Base-by-base conservation (phyloP, 2,888 invertebrate species). In the Napeogenes sylphis region DNA sequence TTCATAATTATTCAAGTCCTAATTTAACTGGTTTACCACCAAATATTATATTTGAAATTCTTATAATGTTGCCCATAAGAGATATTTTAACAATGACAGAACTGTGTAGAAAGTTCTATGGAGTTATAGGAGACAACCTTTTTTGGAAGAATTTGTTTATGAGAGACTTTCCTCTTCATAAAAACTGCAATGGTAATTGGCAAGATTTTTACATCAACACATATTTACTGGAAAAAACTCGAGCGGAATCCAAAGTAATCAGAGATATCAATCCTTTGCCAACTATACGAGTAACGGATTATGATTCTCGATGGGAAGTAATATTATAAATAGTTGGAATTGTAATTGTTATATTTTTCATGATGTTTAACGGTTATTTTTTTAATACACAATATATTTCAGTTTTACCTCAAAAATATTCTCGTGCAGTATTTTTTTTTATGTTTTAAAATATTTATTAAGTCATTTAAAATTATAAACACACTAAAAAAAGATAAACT, bases 21-120 rank as follows among this genome's bases (percentile, higher is more conserved):
- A 75, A 71, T 62, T 64, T 82, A 8, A 62, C 70, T n/a, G 78
- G 78, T 8, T 63, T 82, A n/a, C 80, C 80, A 3, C 71, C 74
- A 2, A 73, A 77, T 42, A 64, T 79, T 2, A 60, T 81, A 32
- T 69, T 71, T 56, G 67, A 74, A 46, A 76, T 82, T 69, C 58
- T 80, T n/a, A 32, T 77, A 35, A 62, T 61, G 21, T 68, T 82
- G 13, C 61, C 76, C 30, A 47, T 79, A 6, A 69, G 38, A 62
- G 80, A 79, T 55, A 66, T 79, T 58, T 68, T 82, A 54, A 78
- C 67, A 62, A 56, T 77, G 6, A 70, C 76, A 0, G 68, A 77
- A 68, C 73, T 72, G 53, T 80, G 77, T 69, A 75, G 73, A 65
- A 76, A 73, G 62, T 62, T 81, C 53, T 67, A 74, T 62, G 68